Percentiles rank a stretch among this genome's conserved stretches.
phyloP scores from a whole-genome alignment of 2,888 invertebrate species.

The Mythimna ferrago region DNA sequence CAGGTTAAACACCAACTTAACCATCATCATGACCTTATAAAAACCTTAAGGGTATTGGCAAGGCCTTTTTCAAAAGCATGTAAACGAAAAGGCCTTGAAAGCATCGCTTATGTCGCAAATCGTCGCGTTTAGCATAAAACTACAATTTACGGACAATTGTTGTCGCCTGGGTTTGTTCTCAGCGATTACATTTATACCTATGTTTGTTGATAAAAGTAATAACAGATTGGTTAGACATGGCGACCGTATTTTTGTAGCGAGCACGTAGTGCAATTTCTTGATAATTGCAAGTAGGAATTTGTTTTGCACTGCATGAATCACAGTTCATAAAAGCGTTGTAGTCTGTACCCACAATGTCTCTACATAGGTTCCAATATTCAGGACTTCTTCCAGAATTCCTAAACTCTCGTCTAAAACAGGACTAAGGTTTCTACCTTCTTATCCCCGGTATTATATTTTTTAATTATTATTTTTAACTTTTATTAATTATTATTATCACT shows the following conservation, averaged over 20 bases:
- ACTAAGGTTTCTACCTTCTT: too few species aligned
- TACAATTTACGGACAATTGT: slow-evolving; percentile 50
- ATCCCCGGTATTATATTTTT: too few species aligned
- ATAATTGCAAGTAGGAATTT: not conserved
- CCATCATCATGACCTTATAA: slow-evolving; percentile 10
- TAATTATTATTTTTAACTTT: too few species aligned
- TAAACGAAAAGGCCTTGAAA: slow-evolving; percentile 46
- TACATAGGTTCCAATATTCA: too few species aligned
- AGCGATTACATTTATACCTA: slow-evolving; percentile 35
- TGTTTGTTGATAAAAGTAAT: slow-evolving; percentile 28
- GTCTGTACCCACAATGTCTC: too few species aligned
- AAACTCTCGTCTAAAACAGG: too few species aligned
- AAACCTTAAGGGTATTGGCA: slow-evolving; percentile 18
- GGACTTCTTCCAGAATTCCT: too few species aligned
- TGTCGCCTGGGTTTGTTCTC: slow-evolving; percentile 11
- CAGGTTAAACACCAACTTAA: not conserved
- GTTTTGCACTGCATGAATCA: not conserved
- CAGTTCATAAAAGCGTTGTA: too few species aligned
- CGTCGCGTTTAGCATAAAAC: slow-evolving; percentile 52
- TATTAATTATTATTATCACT: too few species aligned
- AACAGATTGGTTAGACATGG: slow-evolving; percentile 2
- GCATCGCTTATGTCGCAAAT: slow-evolving; percentile 37
- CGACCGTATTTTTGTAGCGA: slow-evolving; percentile 35
- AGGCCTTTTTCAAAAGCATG: slow-evolving; percentile 6
- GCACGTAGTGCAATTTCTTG: not conserved